Base-by-base conservation (phyloP, 2,888 invertebrate genomes). In the Drosophila pullipes region DNA sequence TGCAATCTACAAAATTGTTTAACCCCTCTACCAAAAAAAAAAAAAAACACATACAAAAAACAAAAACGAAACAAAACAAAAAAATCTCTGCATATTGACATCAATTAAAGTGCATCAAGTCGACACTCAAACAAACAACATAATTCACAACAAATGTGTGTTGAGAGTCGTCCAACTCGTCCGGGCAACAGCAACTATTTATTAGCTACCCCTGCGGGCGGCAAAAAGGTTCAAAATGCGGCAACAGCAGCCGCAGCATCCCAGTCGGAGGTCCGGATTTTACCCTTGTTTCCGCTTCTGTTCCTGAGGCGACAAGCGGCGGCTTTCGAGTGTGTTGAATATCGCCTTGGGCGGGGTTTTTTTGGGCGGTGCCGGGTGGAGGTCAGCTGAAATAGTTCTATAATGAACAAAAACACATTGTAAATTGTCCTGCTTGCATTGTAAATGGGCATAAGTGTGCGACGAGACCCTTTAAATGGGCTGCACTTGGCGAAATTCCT, bases 71-170 rank as follows among this genome's bases (percentile, higher is more conserved):
- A 22, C 7, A 41, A 47, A 69, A 58, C 39, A 60, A 52, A 77
- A 77, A 90, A 82, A 86, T 79, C 77, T 58, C 81, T 85, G 84
- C 85, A 86, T 89, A 89, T 91, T 91, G 91, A 91, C 91, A 91
- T 90, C 91, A 91, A 91, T 91, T 91, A 91, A 89, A 91, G 79
- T 80, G 85, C 91, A 86, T 78, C 92, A 91, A 89, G 91, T 91
- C 91, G 91, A 91, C 91, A 82, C 80, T 89, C 81, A 80, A 74
- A 79, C 85, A 89, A 91, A 91, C 91, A 91, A 83, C 82, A 78
- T 91, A 91, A 91, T 89, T 90, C 75, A 89, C 84, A 90, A 89
- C 81, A 88, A 91, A 91, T 90, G 83, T 86, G 81, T 83, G 57
- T 80, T 73, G 83, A 85, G 69, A 80, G 85, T 82, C 62, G 78